Conservation (phyloP, 2,113 vertebrate genomes). For the Dromiciops gliroides region DNA sequence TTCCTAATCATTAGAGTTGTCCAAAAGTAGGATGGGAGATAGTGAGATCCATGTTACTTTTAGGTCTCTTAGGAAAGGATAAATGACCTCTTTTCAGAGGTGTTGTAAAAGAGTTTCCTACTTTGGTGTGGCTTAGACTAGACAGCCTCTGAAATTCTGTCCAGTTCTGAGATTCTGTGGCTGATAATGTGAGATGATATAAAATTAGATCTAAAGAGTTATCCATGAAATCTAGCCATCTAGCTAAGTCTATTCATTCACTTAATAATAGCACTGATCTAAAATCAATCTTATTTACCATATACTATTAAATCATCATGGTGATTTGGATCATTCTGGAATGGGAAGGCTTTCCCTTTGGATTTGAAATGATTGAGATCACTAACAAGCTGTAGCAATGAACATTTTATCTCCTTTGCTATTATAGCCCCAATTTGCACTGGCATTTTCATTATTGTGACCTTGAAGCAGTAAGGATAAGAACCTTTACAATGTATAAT, state of each 20-base stretch:
- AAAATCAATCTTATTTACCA: slow-evolving; percentile 29
- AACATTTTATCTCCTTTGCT: neutral
- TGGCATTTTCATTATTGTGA: slow-evolving; percentile 23
- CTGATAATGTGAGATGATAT: neutral
- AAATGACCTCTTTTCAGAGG: neutral
- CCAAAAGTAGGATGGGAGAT: neutral
- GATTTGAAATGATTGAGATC: neutral
- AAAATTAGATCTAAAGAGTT: neutral
- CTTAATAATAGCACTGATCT: neutral
- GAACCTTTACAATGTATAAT: slow-evolving; percentile 54
- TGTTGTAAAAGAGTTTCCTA: neutral
- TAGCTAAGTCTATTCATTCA: neutral
- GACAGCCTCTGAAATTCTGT: neutral
- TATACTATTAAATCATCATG: neutral
- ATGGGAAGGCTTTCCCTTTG: neutral
- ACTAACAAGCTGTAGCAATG: slow-evolving; percentile 14
- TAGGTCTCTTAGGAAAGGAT: neutral
- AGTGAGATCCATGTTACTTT: neutral
- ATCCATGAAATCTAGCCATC: neutral
- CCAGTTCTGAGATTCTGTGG: neutral
- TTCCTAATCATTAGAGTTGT: neutral
- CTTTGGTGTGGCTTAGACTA: neutral
- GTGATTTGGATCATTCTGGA: neutral
- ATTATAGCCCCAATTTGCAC: neutral
- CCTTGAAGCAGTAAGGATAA: slow-evolving; percentile 50